Evolutionary conservation across 2,797 vertebrate genomes (phyloP).

Genomic region (Arctocebus calabarensis): DNA sequence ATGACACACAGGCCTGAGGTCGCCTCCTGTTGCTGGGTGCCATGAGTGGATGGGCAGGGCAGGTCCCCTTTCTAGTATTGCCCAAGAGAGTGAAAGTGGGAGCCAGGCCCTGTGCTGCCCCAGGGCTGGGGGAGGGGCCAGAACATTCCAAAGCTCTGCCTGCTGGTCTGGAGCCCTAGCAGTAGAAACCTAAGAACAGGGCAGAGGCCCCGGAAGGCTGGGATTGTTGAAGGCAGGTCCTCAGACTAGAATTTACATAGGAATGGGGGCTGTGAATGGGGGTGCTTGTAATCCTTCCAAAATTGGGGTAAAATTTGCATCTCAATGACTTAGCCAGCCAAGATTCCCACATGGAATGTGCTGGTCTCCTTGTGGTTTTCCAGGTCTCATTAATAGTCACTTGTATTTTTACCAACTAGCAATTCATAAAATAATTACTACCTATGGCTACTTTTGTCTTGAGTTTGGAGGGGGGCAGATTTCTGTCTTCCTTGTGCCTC

Average conservation of each 20-base stretch:
- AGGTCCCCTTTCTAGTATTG: fast-evolving
- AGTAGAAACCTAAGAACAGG: neutral
- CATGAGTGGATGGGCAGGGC: fast-evolving
- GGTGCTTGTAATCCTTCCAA: slow-evolving; percentile 57
- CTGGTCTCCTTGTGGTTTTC: slow-evolving; percentile 13
- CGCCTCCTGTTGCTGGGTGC: neutral
- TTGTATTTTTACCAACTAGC: slow-evolving; percentile 18
- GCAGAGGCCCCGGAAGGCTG: neutral
- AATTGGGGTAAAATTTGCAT: slow-evolving; percentile 73
- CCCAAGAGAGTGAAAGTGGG: neutral
- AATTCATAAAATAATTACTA: neutral
- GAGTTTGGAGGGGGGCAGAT: neutral
- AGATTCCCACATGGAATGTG: slow-evolving; percentile 45
- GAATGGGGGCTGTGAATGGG: slow-evolving; percentile 33
- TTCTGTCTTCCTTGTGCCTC: neutral
- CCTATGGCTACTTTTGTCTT: neutral
- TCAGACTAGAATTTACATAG: neutral
- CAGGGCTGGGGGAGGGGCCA: neutral
- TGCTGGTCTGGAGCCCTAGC: no score
- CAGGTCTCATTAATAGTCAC: neutral
- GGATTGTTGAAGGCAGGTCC: neutral
- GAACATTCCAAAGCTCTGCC: neutral
- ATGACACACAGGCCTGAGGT: neutral
- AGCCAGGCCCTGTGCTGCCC: no score
- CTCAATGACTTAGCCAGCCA: slow-evolving; percentile 25